Conservation (phyloP, 2,888 invertebrate genomes). For the Troglohyphantes excavatus region DNA sequence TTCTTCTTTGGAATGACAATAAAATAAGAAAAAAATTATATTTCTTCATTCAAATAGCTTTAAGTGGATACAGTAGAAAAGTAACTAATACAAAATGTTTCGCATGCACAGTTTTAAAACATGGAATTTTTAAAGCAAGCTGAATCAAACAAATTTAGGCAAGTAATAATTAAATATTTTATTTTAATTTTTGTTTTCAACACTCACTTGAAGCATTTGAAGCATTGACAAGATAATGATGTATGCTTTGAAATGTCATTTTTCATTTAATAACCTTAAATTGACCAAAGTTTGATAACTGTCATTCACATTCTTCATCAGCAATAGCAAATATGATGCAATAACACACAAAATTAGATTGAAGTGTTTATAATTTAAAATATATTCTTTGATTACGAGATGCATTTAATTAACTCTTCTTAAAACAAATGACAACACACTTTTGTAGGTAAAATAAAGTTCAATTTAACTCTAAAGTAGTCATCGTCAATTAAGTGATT, state of each 20-base stretch:
- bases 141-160: too few relatives aligned
- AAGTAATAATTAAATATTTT: too few relatives aligned
- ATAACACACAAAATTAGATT: background rate
- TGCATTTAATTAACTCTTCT: background rate
- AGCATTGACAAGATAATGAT: background rate
- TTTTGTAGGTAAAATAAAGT: background rate
- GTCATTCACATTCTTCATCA: background rate
- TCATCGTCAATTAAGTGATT: conserved; percentile 1
- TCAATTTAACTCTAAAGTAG: background rate
- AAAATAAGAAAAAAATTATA: too few relatives aligned
- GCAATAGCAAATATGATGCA: background rate
- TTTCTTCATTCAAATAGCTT: too few relatives aligned
- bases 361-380: background rate
- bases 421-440: background rate
- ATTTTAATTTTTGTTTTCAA: background rate
- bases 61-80: too few relatives aligned
- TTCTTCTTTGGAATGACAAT: too few relatives aligned
- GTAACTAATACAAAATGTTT: too few relatives aligned
- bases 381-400: background rate
- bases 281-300: background rate
- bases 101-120: too few relatives aligned
- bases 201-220: too few relatives aligned
- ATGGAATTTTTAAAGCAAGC: too few relatives aligned
- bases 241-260: background rate
- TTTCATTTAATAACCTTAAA: background rate